Evolutionary conservation across 2,888 invertebrate species (phyloP).

Genomic region (Tiliacea aurago): DNA sequence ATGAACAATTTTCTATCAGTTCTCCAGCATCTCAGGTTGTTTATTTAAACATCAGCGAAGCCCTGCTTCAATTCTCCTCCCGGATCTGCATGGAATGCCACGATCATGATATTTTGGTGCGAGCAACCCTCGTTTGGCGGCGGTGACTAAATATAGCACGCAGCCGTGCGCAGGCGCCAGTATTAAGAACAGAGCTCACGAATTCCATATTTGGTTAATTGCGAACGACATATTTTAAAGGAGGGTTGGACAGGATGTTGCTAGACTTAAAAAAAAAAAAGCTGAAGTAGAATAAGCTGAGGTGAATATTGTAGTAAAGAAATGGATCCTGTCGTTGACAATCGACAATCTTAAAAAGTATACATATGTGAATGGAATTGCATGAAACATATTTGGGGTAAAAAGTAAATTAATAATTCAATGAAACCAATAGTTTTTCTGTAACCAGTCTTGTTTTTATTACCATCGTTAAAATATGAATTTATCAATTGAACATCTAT

Average conservation of each 20-base stretch:
- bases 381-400: background rate
- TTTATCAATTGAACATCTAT: constrained; percentile 10
- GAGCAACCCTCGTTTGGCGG: constrained; percentile 58
- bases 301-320: background rate
- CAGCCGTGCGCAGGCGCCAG: constrained; percentile 59
- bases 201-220: constrained; percentile 66
- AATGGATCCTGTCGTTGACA: background rate
- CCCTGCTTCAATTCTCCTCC: constrained; percentile 18
- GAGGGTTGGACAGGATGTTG: constrained; percentile 41
- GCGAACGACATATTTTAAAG: constrained; percentile 49
- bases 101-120: constrained; percentile 60
- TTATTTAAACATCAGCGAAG: constrained; percentile 2
- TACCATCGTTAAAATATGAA: constrained; percentile 8
- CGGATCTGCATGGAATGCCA: constrained; percentile 51
- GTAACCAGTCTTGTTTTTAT: background rate
- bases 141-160: constrained; percentile 58
- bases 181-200: constrained; percentile 53
- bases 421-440: background rate
- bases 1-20: background rate
- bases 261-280: background rate
- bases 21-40: background rate
- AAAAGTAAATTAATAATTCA: background rate
- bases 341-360: background rate
- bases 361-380: background rate
- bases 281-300: too few species aligned